These are phyloP conservation scores for Hydropsyche tenuis DNA, from an alignment of 1,140 invertebrate species.

Conservation along the genomic window DNA sequence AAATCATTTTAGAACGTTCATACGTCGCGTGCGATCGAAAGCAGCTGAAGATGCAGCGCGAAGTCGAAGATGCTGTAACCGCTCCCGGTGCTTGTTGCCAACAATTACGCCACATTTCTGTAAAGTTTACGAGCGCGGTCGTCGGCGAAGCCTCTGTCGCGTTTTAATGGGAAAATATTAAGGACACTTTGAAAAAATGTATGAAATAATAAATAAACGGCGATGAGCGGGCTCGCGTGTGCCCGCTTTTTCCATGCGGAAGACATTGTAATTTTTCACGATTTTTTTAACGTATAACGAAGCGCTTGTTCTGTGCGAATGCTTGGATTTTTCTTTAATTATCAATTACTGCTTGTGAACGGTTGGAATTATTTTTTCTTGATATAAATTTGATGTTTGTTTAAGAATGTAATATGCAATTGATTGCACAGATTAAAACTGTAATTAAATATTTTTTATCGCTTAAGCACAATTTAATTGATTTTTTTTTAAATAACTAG, in stretches of 20 bases:
- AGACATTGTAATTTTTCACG: not conserved
- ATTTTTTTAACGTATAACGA: not conserved
- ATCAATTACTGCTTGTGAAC: not conserved
- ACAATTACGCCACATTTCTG: constrained; percentile 13
- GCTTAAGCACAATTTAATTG: too few species aligned
- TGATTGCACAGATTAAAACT: too few species aligned
- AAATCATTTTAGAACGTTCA: too few species aligned
- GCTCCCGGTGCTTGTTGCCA: constrained; percentile 6
- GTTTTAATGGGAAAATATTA: not conserved
- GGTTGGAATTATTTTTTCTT: too few species aligned
- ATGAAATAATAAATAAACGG: not conserved
- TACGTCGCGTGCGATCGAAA: too few species aligned
- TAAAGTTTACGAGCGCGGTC: not conserved
- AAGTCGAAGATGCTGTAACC: not conserved
- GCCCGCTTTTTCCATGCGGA: not conserved
- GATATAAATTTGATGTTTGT: too few species aligned
- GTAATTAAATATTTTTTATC: too few species aligned
- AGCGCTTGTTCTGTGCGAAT: not conserved
- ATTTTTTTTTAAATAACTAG: too few species aligned
- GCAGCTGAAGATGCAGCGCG: too few species aligned
- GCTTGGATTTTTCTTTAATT: not conserved
- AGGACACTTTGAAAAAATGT: not conserved
- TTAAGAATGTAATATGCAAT: too few species aligned
- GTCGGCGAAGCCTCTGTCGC: not conserved
- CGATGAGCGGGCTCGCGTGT: not conserved